Conservation (phyloP, 2,797 vertebrate genomes). For the Cryptoblepharus egeriae region DNA sequence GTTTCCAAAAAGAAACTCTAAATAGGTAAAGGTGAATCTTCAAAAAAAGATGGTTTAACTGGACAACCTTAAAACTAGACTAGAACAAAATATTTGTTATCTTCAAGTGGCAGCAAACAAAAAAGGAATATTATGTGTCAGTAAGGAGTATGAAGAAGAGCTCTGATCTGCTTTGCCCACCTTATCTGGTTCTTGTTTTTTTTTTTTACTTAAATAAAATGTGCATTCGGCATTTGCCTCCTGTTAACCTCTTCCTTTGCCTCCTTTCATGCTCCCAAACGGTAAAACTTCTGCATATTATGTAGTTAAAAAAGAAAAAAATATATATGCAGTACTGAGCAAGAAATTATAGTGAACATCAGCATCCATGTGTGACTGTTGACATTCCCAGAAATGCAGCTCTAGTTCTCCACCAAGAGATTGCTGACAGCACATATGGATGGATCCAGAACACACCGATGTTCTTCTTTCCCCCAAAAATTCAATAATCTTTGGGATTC, state of each 20-base stretch:
- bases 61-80: conserved; percentile 75
- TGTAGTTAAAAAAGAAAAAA: not conserved
- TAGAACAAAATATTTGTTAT: conserved; percentile 73
- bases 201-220: conserved; percentile 83
- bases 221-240: conserved; percentile 73
- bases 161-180: conserved; percentile 69
- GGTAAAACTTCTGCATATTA: not conserved
- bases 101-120: conserved; percentile 67
- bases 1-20: conserved; percentile 84
- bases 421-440: not conserved
- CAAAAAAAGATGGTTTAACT: conserved; percentile 77
- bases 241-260: conserved; percentile 14
- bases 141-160: conserved; percentile 73
- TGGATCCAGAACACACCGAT: not conserved
- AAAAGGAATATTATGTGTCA: conserved; percentile 73
- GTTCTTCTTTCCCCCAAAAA: not conserved
- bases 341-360: too few species aligned
- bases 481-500: too few species aligned
- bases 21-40: conserved; percentile 77
- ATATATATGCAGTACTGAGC: not conserved
- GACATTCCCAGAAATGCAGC: not conserved
- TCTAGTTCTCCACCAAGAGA: too few species aligned
- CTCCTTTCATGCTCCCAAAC: conserved; percentile 21
- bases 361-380: not conserved
- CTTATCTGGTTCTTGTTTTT: conserved; percentile 71